phyloP scores from a whole-genome alignment of 2,113 vertebrate species.

The Uropsilus gracilis region DNA sequence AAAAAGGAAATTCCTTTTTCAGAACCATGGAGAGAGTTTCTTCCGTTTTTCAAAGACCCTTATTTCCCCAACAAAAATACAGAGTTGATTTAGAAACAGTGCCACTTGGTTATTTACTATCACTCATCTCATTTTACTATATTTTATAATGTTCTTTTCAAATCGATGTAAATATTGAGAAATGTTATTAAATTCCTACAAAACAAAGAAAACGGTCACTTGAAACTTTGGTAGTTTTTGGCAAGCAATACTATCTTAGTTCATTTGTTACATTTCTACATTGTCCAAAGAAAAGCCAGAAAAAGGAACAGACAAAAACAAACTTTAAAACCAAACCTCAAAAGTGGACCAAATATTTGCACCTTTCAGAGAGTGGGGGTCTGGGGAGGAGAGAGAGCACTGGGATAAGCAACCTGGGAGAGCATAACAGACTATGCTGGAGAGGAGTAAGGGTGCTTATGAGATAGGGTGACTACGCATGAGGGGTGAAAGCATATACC shows the following conservation, averaged over 20 bases:
- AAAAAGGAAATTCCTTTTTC: slow-evolving; percentile 6
- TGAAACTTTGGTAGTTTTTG: neutral
- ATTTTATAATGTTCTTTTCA: neutral
- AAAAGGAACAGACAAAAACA: too few species aligned
- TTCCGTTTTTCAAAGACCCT: neutral
- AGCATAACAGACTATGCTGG: too few species aligned
- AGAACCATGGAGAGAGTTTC: slow-evolving; percentile 8
- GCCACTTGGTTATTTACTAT: neutral
- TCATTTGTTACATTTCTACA: neutral
- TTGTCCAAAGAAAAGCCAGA: too few species aligned
- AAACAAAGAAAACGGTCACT: neutral
- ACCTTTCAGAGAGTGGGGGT: too few species aligned
- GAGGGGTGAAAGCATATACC: too few species aligned
- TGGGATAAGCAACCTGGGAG: too few species aligned
- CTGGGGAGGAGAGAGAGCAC: too few species aligned
- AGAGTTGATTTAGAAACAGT: neutral
- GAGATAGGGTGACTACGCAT: too few species aligned
- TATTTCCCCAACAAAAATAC: neutral
- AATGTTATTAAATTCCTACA: neutral
- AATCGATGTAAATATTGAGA: slow-evolving; percentile 21
- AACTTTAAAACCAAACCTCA: too few species aligned
- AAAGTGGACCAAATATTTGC: too few species aligned
- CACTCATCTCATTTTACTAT: neutral
- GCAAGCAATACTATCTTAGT: neutral
- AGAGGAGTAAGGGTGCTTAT: too few species aligned